Evolutionary conservation across 2,888 invertebrate species (phyloP), one percentile per base, ranked within the genome.

Genomic region (Andricus curvator): DNA sequence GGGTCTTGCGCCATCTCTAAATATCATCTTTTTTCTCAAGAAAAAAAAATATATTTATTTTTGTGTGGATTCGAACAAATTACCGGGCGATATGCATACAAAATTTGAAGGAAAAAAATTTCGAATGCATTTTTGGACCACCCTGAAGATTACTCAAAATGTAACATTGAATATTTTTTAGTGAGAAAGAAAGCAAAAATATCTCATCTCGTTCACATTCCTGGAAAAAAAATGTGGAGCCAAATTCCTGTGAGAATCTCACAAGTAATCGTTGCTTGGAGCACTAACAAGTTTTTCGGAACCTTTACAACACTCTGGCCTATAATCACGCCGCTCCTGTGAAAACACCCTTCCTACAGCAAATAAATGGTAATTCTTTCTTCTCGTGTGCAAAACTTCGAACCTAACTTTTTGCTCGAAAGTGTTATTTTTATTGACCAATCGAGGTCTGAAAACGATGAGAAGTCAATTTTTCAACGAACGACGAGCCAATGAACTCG

Each of bases 211-310:
- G 25, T 70, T 44, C 20, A 70, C 25, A 51, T n/a, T 33, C 4
- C 13, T 15, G 5, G n/a, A 74, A 74, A 56, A 29, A 33, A 29
- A 56, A 2, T 17, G 13, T 17, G 25, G 33, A 51, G 51, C n/a
- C 13, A 56, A 56, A 74, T 74, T 74, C 33, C 56, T 56, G 51
- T 5, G n/a, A 37, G 74, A 74, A 20, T 74, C 74, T 33, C 29
- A 51, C 33, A 20, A 17, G 56, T 74, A 33, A 74, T 74, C 33
- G n/a, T 51, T 33, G 74, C 74, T 56, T 33, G n/a, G 51, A 56
- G 74, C 74, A 29, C 29, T 74, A 74, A 74, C 74, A 74, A 74
- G 74, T 74, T 74, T 74, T 74, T 74, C 33, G n/a, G 56, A 1
- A 1, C 74, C 33, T 56, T 74, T 56, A 74, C 33, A 74, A 56